Conservation (phyloP, 2,113 vertebrate species). For the Petroica traversi region DNA sequence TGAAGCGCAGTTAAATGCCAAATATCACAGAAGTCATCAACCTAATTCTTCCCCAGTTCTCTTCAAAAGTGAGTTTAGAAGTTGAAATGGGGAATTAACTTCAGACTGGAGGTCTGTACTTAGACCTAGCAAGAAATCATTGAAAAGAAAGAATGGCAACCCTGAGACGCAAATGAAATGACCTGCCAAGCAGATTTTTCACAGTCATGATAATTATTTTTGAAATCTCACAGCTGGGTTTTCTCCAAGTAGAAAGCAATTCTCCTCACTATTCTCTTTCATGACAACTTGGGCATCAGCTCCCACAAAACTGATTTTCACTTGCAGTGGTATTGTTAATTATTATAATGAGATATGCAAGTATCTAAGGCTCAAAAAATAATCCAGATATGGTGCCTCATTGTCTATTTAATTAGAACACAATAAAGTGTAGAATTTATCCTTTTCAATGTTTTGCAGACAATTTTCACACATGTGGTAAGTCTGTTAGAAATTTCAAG, state of each 20-base stretch:
- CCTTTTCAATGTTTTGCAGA: conserved; percentile 30
- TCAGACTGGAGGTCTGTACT: conserved; percentile 53
- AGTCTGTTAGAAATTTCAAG: conserved; percentile 60
- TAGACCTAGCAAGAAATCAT: conserved; percentile 54
- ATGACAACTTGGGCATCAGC: background rate
- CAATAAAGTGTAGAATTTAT: conserved; percentile 41
- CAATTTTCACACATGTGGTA: conserved; percentile 55
- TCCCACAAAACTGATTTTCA: conserved; percentile 27
- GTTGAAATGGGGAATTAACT: conserved; percentile 54
- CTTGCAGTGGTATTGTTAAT: conserved; percentile 33
- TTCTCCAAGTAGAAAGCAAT: conserved; percentile 45
- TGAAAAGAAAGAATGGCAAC: conserved; percentile 38
- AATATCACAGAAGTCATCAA: background rate
- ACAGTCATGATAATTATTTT: conserved; percentile 56
- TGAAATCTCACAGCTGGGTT: conserved; percentile 56
- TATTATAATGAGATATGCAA: background rate
- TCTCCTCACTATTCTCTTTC: conserved; percentile 51
- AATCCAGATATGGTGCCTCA: background rate
- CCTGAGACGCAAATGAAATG: conserved; percentile 27
- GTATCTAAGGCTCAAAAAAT: background rate
- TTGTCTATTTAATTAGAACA: conserved; percentile 56
- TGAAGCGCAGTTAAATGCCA: background rate
- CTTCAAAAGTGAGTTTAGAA: conserved; percentile 35
- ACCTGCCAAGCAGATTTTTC: conserved; percentile 56
- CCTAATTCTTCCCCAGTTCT: background rate